Evolutionary conservation across 37 sponge, comb jelly and placozoan genomes (phyloP).

Genomic region (Bolinopsis microptera): DNA sequence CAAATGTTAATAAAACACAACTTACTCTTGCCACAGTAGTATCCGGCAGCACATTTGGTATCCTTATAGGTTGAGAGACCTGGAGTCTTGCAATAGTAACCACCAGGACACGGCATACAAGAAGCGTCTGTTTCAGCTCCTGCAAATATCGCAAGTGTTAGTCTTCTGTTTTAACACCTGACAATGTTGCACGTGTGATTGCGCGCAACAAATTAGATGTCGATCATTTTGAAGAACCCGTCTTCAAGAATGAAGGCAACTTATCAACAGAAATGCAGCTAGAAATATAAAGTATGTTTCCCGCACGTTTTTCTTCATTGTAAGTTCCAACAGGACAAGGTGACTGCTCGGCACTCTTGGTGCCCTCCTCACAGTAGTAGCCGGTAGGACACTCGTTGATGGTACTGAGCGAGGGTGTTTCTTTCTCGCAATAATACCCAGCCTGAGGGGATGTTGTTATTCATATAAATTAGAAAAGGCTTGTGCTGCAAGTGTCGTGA

Average conservation of each 20-base stretch:
- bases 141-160: too few species aligned
- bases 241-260: too few species aligned
- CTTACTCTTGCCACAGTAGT: constrained; percentile 54
- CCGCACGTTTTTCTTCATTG: constrained; percentile 14
- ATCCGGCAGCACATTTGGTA: constrained; percentile 8
- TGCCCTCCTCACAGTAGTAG: constrained; percentile 65
- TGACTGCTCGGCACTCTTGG: neutral
- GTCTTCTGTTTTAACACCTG: too few species aligned
- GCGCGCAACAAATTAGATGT: too few species aligned
- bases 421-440: constrained; percentile 6
- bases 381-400: constrained; percentile 65
- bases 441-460: neutral
- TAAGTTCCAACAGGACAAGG: constrained; percentile 67
- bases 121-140: neutral
- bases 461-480: too few species aligned
- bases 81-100: constrained; percentile 6
- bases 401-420: neutral
- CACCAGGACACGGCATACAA: constrained; percentile 48
- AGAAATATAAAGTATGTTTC: too few species aligned
- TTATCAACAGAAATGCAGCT: too few species aligned
- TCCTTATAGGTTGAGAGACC: neutral
- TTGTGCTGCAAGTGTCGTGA: too few species aligned
- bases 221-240: too few species aligned
- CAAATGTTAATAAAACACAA: too few species aligned
- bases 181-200: too few species aligned